phyloP scores from a whole-genome alignment of 1,140 invertebrate genomes.

The Anadara kagoshimensis region DNA sequence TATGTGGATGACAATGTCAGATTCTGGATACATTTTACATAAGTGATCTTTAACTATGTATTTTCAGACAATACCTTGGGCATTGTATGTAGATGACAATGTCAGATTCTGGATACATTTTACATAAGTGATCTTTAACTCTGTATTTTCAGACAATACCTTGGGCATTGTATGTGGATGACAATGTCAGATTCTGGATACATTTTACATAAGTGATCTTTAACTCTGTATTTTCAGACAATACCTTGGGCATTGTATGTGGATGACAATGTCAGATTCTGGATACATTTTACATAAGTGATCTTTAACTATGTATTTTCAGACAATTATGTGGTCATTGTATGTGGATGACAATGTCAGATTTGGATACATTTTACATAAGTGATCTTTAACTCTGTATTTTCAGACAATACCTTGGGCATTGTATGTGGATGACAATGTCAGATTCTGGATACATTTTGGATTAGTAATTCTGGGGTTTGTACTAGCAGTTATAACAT shows the following conservation, averaged over 20 bases:
- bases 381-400: not conserved
- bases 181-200: conserved; percentile 55
- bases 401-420: conserved; percentile 54
- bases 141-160: not conserved
- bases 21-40: conserved; percentile 46
- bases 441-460: conserved; percentile 59
- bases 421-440: conserved; percentile 45
- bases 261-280: not conserved
- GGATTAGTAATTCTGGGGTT: conserved; percentile 57
- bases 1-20: too few relatives aligned
- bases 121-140: not conserved
- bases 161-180: too few relatives aligned
- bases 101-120: not conserved
- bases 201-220: conserved; percentile 8
- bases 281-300: not conserved
- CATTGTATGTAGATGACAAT: not conserved
- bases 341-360: not conserved
- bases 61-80: not conserved
- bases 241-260: not conserved
- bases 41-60: not conserved
- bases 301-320: not conserved
- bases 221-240: not conserved
- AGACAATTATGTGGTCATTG: not conserved
- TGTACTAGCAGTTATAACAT: conserved; percentile 52
- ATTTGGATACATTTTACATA: too few relatives aligned